Evolutionary conservation across 2,113 vertebrate genomes (phyloP), one percentile per base, ranked within the genome.

Genomic region (Gila orcuttii): DNA sequence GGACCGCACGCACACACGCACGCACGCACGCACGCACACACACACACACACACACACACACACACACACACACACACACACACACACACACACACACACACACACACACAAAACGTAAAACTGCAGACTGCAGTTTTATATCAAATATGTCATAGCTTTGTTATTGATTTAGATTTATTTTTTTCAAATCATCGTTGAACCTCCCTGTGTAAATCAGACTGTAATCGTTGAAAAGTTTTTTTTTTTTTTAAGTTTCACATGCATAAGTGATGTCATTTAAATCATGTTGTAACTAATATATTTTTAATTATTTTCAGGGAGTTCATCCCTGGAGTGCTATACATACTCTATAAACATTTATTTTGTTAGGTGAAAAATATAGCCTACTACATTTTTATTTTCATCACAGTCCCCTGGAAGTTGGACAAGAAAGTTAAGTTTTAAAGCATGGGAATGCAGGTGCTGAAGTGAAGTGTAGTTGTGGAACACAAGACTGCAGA

Each of bases 301-400:
- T 71, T 10, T 42, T 71, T 1, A 71, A 21, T 71, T 21, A 71
- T 39, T 19, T 42, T 39, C 33, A 39, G 9, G 17, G 33, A 71
- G 33, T 21, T 71, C 0, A 23, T 71, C 68, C 33, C 68, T 39
- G 33, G 19, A 71, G 68, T 71, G 36, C 36, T 39, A 42, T 71
- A 71, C 39, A 71, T 42, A 23, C 39, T 71, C 39, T 71, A 39
- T 71, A 42, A 71, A 33, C 9, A 71, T 71, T 68, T 68, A 68
- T 21, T 36, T 21, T 71, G 36, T 71, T 12, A 42, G 21, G 68
- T 42, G 8, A 71, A 71, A 71, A 39, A 71, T 36, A 33, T n/a
- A n/a, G n/a, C n/a, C n/a, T 71, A 21, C 68, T 71, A 7, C 68
- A 7, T 31, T 7, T 71, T 23, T 71, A 71, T 23, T 71, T 71